Evolutionary conservation across 2,113 vertebrate species (phyloP).

Genomic region (Chaetops frenatus): DNA sequence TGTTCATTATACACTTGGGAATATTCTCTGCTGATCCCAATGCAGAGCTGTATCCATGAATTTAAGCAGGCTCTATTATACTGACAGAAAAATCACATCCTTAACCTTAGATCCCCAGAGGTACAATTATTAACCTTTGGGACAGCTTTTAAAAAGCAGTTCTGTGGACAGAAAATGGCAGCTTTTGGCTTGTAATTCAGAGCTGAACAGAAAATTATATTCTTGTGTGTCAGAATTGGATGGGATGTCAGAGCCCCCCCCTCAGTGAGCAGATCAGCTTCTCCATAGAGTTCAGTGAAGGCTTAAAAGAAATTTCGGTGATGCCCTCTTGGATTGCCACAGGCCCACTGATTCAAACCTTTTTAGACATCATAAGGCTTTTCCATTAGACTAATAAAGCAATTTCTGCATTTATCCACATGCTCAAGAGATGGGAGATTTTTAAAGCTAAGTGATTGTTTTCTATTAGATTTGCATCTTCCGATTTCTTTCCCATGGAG

Average conservation of each 20-base stretch:
- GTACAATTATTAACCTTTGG: not conserved
- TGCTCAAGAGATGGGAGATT: not conserved
- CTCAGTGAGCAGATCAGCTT: not conserved
- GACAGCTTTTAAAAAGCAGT: not conserved
- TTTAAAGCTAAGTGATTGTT: rapidly evolving
- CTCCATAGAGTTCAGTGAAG: not conserved
- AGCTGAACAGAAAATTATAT: not conserved
- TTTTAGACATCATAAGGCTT: not conserved
- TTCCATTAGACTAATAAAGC: not conserved
- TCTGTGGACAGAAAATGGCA: not conserved
- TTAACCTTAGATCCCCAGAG: not conserved
- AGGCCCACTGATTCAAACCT: not conserved
- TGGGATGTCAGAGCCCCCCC: not conserved
- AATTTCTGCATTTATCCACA: not conserved
- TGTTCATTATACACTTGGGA: not conserved
- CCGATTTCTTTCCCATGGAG: not conserved
- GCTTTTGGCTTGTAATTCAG: not conserved
- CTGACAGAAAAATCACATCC: constrained; percentile 1
- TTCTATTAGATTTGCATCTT: not conserved
- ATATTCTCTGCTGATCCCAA: not conserved
- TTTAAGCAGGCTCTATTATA: not conserved
- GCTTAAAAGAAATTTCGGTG: not conserved
- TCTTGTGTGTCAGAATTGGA: not conserved
- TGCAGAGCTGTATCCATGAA: not conserved
- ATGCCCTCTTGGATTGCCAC: not conserved